A percentile compares a stretch with the other conserved stretches of the same genome.
Conservation (phyloP, 2,888 invertebrate genomes). For the Troilus luridus region DNA sequence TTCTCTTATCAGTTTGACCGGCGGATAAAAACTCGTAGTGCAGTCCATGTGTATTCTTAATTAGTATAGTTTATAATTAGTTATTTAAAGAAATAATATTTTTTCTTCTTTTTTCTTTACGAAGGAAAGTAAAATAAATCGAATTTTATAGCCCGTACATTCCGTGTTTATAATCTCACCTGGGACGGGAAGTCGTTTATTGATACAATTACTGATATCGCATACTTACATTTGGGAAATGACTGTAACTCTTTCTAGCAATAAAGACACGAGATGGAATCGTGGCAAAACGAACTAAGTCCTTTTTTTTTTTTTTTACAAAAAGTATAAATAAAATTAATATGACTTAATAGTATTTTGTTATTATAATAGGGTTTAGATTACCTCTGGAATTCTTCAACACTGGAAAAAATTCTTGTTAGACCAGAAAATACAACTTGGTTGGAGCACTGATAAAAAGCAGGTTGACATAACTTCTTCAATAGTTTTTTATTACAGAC, state of each 20-base stretch:
- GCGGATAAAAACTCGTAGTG: constrained; percentile 11
- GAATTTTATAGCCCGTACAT: neutral
- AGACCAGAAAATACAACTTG: constrained; percentile 13
- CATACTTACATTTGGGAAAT: constrained; percentile 7
- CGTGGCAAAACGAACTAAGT: neutral
- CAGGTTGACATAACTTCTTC: constrained; percentile 21
- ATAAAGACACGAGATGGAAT: neutral
- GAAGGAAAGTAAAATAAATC: neutral
- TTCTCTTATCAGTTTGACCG: constrained; percentile 27
- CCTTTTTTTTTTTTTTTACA: neutral
- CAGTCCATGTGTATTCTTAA: neutral
- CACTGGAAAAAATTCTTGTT: constrained; percentile 12
- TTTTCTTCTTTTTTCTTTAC: neutral
- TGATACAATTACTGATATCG: constrained; percentile 23
- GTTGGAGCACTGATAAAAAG: neutral
- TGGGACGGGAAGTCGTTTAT: constrained; percentile 23
- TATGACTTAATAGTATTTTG: neutral
- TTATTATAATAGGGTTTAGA: neutral
- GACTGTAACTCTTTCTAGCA: neutral
- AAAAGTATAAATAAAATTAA: neutral
- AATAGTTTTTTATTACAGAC: neutral
- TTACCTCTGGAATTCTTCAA: constrained; percentile 44
- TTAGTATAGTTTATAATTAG: neutral
- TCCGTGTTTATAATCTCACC: constrained; percentile 28
- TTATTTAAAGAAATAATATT: neutral